Evolutionary conservation across 2,113 vertebrate species (phyloP).

Genomic region (Petaurus breviceps): DNA sequence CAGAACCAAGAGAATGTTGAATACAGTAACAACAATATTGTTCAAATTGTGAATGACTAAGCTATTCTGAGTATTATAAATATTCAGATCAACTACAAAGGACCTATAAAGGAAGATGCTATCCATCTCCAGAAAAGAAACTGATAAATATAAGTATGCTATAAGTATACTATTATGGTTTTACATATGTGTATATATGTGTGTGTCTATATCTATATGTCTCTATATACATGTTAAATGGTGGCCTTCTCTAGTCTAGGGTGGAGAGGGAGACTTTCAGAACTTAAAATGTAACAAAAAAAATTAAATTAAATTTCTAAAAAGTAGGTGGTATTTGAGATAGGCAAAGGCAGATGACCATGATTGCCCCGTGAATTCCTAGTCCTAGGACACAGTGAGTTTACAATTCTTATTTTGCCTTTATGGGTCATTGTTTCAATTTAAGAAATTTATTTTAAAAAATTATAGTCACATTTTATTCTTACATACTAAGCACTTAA

Average conservation of each 20-base stretch:
- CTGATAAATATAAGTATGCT: too few relatives aligned
- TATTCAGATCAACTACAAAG: too few relatives aligned
- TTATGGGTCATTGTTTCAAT: background rate
- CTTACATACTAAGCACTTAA: background rate
- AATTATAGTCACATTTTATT: background rate
- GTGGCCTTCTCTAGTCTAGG: background rate
- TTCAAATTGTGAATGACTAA: too few relatives aligned
- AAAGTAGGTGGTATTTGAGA: background rate
- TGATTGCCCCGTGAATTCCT: background rate
- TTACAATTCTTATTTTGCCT: background rate
- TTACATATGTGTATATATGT: too few relatives aligned
- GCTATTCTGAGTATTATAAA: too few relatives aligned
- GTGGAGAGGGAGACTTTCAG: background rate
- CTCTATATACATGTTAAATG: too few relatives aligned
- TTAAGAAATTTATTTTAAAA: background rate
- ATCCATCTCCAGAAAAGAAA: too few relatives aligned
- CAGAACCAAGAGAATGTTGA: too few relatives aligned
- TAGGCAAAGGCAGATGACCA: background rate
- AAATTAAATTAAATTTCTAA: background rate
- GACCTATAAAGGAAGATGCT: too few relatives aligned
- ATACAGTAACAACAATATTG: too few relatives aligned
- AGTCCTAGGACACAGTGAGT: background rate
- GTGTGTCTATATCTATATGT: too few relatives aligned
- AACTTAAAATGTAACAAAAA: background rate
- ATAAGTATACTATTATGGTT: too few relatives aligned